Evolutionary conservation across 35 echinoderm and acorn worm genomes (phyloP).

Genomic region (Anneissia japonica): DNA sequence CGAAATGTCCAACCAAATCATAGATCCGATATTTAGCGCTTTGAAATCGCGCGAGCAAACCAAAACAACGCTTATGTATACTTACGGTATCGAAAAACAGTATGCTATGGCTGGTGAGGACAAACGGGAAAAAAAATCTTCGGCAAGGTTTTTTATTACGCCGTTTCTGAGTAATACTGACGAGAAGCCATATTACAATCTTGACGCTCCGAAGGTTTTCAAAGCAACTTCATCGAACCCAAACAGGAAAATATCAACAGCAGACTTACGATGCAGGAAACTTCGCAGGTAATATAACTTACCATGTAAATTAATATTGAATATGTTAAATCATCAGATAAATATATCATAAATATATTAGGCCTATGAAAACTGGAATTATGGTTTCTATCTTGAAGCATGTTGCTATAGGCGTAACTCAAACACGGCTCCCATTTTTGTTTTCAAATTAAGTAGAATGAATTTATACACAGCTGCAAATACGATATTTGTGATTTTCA

Average conservation of each 20-base stretch:
- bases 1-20: background rate
- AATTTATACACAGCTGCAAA: too few species aligned
- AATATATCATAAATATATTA: too few species aligned
- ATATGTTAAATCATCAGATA: too few species aligned
- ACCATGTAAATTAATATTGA: too few species aligned
- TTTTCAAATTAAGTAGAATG: too few species aligned
- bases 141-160: background rate
- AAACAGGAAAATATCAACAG: background rate
- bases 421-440: too few species aligned
- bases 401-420: too few species aligned
- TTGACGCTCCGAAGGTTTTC: background rate
- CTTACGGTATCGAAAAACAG: background rate
- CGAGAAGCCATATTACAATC: background rate
- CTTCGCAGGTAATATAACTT: background rate
- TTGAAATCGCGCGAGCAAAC: background rate
- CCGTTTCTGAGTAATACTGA: background rate
- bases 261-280: background rate
- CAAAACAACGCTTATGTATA: background rate
- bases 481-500: too few species aligned
- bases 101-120: background rate
- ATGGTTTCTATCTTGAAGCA: too few species aligned
- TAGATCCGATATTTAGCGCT: background rate
- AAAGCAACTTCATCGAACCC: background rate
- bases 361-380: too few species aligned
- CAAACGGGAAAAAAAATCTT: background rate